These are phyloP conservation scores for Tipula confusa DNA, from an alignment of 2,888 invertebrate genomes.

Conservation along the genomic window DNA sequence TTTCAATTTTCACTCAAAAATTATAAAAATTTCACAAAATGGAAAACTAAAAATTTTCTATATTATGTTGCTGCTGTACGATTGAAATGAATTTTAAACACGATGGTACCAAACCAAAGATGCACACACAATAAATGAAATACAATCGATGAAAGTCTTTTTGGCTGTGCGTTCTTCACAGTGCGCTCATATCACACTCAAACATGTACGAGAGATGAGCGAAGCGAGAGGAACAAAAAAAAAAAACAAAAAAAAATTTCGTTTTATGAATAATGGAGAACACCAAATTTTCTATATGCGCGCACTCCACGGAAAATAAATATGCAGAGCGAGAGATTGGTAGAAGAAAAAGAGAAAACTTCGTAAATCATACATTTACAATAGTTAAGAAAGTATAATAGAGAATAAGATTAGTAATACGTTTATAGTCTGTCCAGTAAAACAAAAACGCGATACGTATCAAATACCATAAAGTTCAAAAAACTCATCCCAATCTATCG, in stretches of 20 bases:
- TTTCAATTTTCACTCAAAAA: not conserved
- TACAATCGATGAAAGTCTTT: not conserved
- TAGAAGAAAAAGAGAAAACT: not conserved
- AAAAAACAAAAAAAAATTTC: too few relatives aligned
- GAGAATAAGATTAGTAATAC: not conserved
- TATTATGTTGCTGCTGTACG: not conserved
- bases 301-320: not conserved
- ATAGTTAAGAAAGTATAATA: not conserved
- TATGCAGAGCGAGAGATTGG: not conserved
- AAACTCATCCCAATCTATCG: too few relatives aligned
- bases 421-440: not conserved
- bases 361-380: not conserved
- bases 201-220: not conserved
- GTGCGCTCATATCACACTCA: not conserved
- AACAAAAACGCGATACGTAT: too few relatives aligned
- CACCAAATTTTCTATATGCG: not conserved
- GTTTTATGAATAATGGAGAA: not conserved
- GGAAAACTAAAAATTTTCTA: not conserved
- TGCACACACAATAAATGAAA: constrained; percentile 25
- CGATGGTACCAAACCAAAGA: constrained; percentile 5
- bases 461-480: too few relatives aligned
- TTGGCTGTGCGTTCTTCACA: not conserved
- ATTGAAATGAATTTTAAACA: not conserved
- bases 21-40: not conserved
- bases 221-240: not conserved